phyloP scores from a whole-genome alignment of 2,888 invertebrate genomes.

The Nymphalis polychloros region DNA sequence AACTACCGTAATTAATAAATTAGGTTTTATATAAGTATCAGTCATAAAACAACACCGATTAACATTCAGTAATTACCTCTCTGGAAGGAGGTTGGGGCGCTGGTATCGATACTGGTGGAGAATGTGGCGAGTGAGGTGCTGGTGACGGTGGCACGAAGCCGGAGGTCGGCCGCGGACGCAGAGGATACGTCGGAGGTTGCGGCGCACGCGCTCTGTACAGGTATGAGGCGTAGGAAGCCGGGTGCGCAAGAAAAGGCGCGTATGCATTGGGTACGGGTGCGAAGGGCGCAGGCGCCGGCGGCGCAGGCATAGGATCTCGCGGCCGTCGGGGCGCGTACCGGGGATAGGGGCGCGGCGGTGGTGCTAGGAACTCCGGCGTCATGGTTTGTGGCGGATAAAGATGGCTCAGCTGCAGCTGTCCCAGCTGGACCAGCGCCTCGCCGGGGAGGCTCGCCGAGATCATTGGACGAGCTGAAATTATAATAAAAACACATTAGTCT shows the following conservation, averaged over 20 bases:
- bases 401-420: conserved; percentile 81
- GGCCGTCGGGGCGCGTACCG: conserved; percentile 74
- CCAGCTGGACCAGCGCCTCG: conserved; percentile 83
- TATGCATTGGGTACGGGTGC: conserved; percentile 66
- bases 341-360: conserved; percentile 83
- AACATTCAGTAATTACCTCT: conserved; percentile 56
- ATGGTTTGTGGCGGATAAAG: conserved; percentile 76
- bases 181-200: conserved; percentile 61
- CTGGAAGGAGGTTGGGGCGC: conserved; percentile 64
- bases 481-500: conserved; percentile 27
- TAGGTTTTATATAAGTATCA: no score
- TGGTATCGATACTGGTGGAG: conserved; percentile 65
- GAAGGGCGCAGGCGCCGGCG: conserved; percentile 54
- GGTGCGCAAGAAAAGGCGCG: conserved; percentile 71
- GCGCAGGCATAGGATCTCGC: conserved; percentile 63
- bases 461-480: conserved; percentile 82
- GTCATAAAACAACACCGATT: not conserved
- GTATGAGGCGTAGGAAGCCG: conserved; percentile 69
- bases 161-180: conserved; percentile 68
- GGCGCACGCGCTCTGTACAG: conserved; percentile 71
- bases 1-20: no score
- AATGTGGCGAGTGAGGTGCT: conserved; percentile 58
- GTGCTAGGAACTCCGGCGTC: conserved; percentile 84
- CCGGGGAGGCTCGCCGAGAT: conserved; percentile 85
- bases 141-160: conserved; percentile 74